Conservation (phyloP, 1,140 invertebrate species). For the Asbolus verrucosus region DNA sequence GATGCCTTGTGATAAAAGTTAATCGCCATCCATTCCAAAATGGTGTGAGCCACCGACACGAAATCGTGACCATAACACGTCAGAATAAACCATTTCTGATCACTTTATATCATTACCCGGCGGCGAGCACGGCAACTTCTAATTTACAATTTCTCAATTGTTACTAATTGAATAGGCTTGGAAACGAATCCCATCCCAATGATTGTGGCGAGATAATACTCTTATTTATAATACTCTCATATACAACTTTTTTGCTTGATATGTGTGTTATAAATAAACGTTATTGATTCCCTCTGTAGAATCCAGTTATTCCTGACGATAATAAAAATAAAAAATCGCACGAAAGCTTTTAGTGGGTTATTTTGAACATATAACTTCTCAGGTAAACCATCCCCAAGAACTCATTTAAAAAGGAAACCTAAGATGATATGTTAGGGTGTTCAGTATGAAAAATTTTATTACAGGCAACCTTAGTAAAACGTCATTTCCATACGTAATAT, state of each 20-base stretch:
- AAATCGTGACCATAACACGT: conserved; percentile 12
- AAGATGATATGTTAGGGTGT: conserved; percentile 35
- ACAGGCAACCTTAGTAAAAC: conserved; percentile 36
- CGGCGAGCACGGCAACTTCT: conserved; percentile 13
- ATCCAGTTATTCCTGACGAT: background rate
- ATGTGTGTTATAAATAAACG: no score
- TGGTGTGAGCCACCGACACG: background rate
- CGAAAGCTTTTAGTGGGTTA: background rate
- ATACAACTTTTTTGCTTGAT: no score
- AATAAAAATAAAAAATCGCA: background rate
- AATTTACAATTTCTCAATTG: conserved; percentile 13
- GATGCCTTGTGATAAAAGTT: background rate
- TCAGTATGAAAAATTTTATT: conserved; percentile 38
- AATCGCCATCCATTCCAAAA: conserved; percentile 4
- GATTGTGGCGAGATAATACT: no score
- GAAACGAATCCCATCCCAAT: no score
- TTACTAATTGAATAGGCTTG: background rate
- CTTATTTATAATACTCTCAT: no score
- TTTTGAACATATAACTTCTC: no score
- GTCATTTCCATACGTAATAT: conserved; percentile 38
- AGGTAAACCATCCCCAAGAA: background rate
- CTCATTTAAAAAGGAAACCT: conserved; percentile 29
- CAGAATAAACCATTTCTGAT: conserved; percentile 23
- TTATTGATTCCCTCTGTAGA: background rate
- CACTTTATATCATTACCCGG: conserved; percentile 7